Base-by-base conservation (phyloP, 92 coral and sea anemone species). In the Palythoa heliodiscus region DNA sequence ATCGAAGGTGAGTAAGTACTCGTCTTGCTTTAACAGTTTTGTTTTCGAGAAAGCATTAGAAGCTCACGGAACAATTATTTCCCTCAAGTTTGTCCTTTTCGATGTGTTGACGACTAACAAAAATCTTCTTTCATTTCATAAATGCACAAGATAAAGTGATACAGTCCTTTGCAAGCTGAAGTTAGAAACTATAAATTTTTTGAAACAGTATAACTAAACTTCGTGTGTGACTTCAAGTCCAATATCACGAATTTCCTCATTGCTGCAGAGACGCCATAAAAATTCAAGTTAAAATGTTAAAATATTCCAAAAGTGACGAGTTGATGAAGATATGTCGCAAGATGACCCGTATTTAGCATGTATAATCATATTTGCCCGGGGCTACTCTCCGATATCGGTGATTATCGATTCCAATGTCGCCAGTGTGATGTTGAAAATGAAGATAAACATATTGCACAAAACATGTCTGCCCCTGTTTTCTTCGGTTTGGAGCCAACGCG, bases 1-100 rank as follows among this genome's bases (percentile, higher is more conserved):
- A 77, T 97, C 66, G 99, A 97, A 97, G 98, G 99, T 97, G 87
- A 83, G 84, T 43, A 14, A 17, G 15, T 60, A 63, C 7, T 76
- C 5, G 6, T 64, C 38, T 47, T 64, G 73, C 66, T 52, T 80
- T 66, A 17, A 78, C 13, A 50, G 37, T 47, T 66, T 48, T 15
- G 23, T 16, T 3, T 52, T 15, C 19, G 20, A 22, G 38, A 63
- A 13, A 11, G 17, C 19, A 9, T 11, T 6, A 68, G 12, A 17
- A 7, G 16, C 11, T 0, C 53, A 19, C n/a, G 69, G 38, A 64
- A 47, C 84, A 29, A 11, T 69, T 37, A 11, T 13, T 23, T 48
- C 58, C 66, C 20, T 47, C 74, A 66, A 23, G 20, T 66, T 66
- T 80, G 73, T 80, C n/a, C 15, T 64, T 52, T 23, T 58, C 53